phyloP scores from a whole-genome alignment of 2,888 invertebrate species.

The Thecophora atra region DNA sequence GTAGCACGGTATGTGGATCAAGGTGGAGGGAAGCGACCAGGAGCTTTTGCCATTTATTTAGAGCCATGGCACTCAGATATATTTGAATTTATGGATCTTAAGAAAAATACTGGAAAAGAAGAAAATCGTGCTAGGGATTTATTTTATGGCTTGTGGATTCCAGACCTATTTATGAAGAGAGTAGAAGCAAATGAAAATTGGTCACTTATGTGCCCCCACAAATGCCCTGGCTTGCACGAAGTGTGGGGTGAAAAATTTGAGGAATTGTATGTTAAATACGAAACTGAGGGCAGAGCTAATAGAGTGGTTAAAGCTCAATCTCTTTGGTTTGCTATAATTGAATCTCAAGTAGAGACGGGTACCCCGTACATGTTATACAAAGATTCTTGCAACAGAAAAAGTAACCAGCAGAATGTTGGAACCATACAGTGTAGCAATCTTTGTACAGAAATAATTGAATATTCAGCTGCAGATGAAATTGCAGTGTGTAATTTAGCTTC shows the following conservation, averaged over 20 bases:
- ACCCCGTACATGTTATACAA: slow-evolving; percentile 97
- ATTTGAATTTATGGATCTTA: slow-evolving; percentile 92
- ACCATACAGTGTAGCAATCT: slow-evolving; percentile 98
- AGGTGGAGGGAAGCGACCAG: slow-evolving; percentile 96
- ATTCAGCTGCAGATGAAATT: slow-evolving; percentile 89
- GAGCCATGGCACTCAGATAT: slow-evolving; percentile 99
- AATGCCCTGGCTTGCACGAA: slow-evolving; percentile 89
- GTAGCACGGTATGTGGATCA: slow-evolving; percentile 97
- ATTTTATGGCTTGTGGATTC: slow-evolving; percentile 97
- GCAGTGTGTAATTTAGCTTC: slow-evolving; percentile 99
- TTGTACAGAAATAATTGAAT: slow-evolving; percentile 98
- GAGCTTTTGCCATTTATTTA: slow-evolving; percentile 96
- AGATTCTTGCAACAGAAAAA: slow-evolving; percentile 96
- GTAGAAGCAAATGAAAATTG: slow-evolving; percentile 85
- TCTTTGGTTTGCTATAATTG: slow-evolving; percentile 93
- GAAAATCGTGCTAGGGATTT: slow-evolving; percentile 93
- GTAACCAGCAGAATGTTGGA: slow-evolving; percentile 97
- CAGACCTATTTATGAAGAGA: slow-evolving; percentile 97
- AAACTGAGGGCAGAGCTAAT: slow-evolving; percentile 77
- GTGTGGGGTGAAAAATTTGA: slow-evolving; percentile 97
- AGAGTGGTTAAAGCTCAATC: slow-evolving; percentile 82
- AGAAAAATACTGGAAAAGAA: slow-evolving; percentile 96
- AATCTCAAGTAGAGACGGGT: slow-evolving; percentile 96
- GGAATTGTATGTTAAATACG: slow-evolving; percentile 85
- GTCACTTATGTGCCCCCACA: slow-evolving; percentile 97